Evolutionary conservation across 2,797 vertebrate species (phyloP).

Genomic region (Urosaurus nigricauda): DNA sequence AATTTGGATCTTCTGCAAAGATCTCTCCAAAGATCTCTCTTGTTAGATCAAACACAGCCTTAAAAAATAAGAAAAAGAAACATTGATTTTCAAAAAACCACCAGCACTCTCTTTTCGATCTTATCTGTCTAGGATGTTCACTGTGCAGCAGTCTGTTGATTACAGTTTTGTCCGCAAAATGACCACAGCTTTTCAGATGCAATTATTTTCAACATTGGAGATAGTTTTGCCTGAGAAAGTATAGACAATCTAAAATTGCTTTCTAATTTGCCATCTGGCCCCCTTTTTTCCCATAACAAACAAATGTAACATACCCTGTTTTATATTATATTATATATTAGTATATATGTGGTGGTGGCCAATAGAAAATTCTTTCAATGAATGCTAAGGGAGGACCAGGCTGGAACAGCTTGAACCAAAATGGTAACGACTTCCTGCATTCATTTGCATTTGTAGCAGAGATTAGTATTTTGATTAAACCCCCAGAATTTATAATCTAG

Average conservation of each 20-base stretch:
- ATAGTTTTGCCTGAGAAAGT: background rate
- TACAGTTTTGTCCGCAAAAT: too few species aligned
- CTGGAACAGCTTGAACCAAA: background rate
- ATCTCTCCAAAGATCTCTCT: constrained; percentile 96
- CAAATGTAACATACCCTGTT: background rate
- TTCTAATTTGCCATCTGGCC: background rate
- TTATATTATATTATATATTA: background rate
- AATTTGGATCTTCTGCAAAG: constrained; percentile 91
- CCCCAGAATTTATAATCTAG: too few species aligned
- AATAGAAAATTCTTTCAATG: background rate
- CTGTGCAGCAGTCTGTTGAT: too few species aligned
- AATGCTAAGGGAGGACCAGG: background rate
- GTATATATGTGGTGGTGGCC: background rate
- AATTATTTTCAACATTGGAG: background rate
- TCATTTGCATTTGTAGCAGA: background rate
- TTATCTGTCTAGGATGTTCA: constrained; percentile 21
- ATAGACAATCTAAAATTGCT: background rate
- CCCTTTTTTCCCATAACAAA: background rate
- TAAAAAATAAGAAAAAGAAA: constrained; percentile 49
- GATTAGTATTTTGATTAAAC: too few species aligned
- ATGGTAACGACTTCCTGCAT: background rate
- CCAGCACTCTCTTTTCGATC: constrained; percentile 33
- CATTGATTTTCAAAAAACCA: background rate
- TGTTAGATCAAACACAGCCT: constrained; percentile 95
- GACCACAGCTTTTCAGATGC: background rate